Percentiles rank a stretch among this genome's conserved stretches.
Evolutionary conservation across 2,113 vertebrate species (phyloP).

Genomic region (Edolisoma coerulescens): DNA sequence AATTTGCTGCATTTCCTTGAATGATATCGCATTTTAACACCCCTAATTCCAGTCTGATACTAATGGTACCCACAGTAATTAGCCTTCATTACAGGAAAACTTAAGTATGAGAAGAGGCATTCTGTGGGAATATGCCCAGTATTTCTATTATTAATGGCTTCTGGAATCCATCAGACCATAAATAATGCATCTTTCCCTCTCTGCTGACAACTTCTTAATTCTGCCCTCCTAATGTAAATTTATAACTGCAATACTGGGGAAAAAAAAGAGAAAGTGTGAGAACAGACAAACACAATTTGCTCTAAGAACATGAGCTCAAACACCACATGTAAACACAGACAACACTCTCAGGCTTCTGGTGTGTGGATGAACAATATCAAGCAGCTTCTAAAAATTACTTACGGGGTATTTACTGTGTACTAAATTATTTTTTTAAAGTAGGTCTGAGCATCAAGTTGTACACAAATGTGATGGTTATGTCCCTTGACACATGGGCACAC

Average conservation of each 20-base stretch:
- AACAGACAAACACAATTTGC: neutral
- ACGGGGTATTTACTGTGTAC: neutral
- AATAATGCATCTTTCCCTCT: constrained; percentile 6
- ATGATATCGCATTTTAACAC: neutral
- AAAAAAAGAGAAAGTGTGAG: neutral
- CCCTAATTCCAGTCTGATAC: neutral
- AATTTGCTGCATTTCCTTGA: neutral
- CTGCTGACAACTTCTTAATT: constrained; percentile 30
- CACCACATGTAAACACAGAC: neutral
- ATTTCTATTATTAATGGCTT: constrained; percentile 26
- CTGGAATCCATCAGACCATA: neutral
- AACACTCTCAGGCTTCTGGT: neutral
- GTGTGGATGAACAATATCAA: neutral
- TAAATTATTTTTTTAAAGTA: neutral
- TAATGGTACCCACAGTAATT: neutral
- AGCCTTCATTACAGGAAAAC: constrained; percentile 11
- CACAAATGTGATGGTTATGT: neutral
- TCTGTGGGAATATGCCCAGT: neutral
- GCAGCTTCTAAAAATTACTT: neutral
- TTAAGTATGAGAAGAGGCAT: neutral
- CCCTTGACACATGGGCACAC: neutral
- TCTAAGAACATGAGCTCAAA: neutral
- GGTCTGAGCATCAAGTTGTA: neutral
- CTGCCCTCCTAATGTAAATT: constrained; percentile 23
- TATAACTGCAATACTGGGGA: neutral